A percentile compares a stretch with the other conserved stretches of the same genome.
phyloP scores from a whole-genome alignment of 2,888 invertebrate genomes.

The Griposia aprilina region DNA sequence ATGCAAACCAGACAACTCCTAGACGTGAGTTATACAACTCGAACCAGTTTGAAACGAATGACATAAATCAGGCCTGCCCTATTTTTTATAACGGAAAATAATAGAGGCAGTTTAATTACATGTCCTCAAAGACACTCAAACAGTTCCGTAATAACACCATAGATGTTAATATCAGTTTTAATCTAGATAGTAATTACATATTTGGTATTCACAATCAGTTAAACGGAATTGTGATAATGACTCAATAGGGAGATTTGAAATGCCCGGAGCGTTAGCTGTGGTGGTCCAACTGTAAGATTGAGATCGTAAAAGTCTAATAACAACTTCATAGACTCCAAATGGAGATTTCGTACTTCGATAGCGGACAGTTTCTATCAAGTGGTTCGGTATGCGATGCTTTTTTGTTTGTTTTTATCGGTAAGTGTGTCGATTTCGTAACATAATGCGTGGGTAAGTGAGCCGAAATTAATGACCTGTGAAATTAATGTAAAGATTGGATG shows the following conservation, averaged over 20 bases:
- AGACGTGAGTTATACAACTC: constrained; percentile 65
- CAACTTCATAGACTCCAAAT: constrained; percentile 69
- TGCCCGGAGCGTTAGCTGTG: constrained; percentile 73
- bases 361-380: constrained; percentile 62
- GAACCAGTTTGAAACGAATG: constrained; percentile 58
- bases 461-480: constrained; percentile 63
- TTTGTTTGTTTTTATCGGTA: constrained; percentile 61
- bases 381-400: constrained; percentile 34
- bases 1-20: constrained; percentile 71
- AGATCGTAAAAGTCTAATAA: constrained; percentile 77
- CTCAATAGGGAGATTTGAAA: constrained; percentile 78
- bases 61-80: constrained; percentile 74
- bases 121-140: constrained; percentile 57
- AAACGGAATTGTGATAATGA: constrained; percentile 81
- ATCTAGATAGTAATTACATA: constrained; percentile 77
- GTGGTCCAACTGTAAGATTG: constrained; percentile 76
- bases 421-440: constrained; percentile 62
- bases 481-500: constrained; percentile 56
- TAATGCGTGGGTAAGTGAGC: constrained; percentile 42
- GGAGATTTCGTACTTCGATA: constrained; percentile 72
- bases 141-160: constrained; percentile 63
- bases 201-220: constrained; percentile 75
- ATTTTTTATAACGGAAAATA: constrained; percentile 63
- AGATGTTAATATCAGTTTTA: constrained; percentile 59
- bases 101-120: constrained; percentile 73